phyloP scores from a whole-genome alignment of 2,888 invertebrate genomes.

The Mythimna albipuncta region DNA sequence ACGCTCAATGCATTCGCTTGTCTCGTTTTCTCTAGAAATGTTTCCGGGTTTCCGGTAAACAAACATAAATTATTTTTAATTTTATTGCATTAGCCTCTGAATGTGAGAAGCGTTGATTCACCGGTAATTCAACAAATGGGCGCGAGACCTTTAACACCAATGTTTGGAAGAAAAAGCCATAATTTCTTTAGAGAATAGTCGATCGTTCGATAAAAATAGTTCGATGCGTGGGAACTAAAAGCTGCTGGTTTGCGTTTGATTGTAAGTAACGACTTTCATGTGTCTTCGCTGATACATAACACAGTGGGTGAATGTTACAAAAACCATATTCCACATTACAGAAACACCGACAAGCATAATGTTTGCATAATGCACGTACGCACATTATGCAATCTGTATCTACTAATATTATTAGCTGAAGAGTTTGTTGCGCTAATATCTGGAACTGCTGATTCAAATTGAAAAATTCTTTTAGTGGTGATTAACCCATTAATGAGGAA shows the following conservation, averaged over 20 bases:
- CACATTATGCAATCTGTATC: conserved; percentile 17
- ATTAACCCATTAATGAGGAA: no score
- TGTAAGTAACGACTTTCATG: conserved; percentile 14
- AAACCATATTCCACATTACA: conserved; percentile 37
- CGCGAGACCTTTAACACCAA: background rate
- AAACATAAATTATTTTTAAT: background rate
- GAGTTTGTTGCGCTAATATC: no score
- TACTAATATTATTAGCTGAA: no score
- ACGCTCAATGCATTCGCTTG: background rate
- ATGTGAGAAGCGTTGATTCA: background rate
- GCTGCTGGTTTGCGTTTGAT: conserved; percentile 7
- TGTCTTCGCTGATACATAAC: conserved; percentile 28
- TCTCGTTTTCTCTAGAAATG: background rate
- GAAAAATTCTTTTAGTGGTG: no score
- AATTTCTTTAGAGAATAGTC: background rate
- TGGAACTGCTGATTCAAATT: no score
- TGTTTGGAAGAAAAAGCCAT: background rate
- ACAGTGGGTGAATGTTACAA: conserved; percentile 31
- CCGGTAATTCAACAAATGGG: background rate
- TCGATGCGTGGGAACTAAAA: conserved; percentile 31
- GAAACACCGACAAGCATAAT: conserved; percentile 10
- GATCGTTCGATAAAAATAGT: conserved; percentile 17
- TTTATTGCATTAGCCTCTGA: background rate
- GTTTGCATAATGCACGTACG: conserved; percentile 39
- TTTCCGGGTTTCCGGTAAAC: background rate